A percentile compares a stretch with the other conserved stretches of the same genome.
These are phyloP conservation scores for Allolobophora icterica DNA, from an alignment of 2,888 invertebrate genomes.

Conservation along the genomic window DNA sequence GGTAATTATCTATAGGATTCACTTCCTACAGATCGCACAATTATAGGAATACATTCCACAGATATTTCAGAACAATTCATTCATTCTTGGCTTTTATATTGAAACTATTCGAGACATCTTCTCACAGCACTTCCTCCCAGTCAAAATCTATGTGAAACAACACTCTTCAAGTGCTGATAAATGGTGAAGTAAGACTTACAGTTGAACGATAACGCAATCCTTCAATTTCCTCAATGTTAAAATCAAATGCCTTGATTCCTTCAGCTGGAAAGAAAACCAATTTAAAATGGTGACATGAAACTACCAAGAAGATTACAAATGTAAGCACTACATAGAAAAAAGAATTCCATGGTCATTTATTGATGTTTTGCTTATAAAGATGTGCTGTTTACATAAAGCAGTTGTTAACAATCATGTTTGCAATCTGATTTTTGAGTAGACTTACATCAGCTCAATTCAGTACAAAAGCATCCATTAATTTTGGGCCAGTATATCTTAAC, in stretches of 20 bases:
- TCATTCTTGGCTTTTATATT: too few relatives aligned
- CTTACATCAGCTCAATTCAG: too few relatives aligned
- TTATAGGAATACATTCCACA: too few relatives aligned
- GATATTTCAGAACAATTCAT: too few relatives aligned
- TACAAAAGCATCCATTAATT: too few relatives aligned
- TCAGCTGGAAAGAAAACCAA: slow-evolving; percentile 49
- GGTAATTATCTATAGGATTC: neutral
- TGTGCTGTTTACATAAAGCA: too few relatives aligned
- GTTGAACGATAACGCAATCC: slow-evolving; percentile 91
- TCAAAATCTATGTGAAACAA: neutral
- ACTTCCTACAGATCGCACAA: neutral
- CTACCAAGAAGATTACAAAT: neutral
- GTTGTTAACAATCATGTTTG: too few relatives aligned
- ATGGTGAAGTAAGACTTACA: slow-evolving; percentile 54
- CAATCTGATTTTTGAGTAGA: too few relatives aligned
- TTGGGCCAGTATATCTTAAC: too few relatives aligned
- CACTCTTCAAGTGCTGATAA: neutral
- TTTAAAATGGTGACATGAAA: too few relatives aligned
- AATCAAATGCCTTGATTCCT: slow-evolving; percentile 81
- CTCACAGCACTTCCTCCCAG: neutral
- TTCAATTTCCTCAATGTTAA: slow-evolving; percentile 92
- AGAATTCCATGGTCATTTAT: neutral
- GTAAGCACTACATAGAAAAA: neutral
- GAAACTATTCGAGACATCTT: neutral
- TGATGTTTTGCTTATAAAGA: too few relatives aligned